Evolutionary conservation across 2,113 vertebrate genomes (phyloP).

Genomic region (Corythoichthys intestinalis): DNA sequence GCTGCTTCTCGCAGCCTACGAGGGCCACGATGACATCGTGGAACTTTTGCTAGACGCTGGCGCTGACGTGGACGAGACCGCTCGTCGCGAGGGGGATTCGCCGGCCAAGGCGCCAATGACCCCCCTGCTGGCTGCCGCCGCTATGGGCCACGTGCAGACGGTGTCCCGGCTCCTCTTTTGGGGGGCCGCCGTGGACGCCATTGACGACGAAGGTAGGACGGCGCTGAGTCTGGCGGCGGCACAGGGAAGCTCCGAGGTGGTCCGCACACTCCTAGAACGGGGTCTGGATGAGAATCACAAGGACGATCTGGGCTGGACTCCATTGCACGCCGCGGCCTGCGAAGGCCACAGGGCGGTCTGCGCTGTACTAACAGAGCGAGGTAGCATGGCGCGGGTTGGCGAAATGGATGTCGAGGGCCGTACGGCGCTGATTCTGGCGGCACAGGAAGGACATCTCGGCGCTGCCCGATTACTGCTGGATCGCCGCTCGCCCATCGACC

Average conservation of each 20-base stretch:
- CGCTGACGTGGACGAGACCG: constrained; percentile 72
- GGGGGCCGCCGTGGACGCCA: constrained; percentile 74
- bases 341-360: constrained; percentile 75
- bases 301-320: constrained; percentile 80
- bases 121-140: constrained; percentile 74
- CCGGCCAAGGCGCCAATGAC: constrained; percentile 61
- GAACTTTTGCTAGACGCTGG: constrained; percentile 79
- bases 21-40: constrained; percentile 73
- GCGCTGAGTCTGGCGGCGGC: constrained; percentile 75
- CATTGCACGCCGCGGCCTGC: constrained; percentile 76
- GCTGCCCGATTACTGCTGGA: constrained; percentile 71
- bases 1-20: constrained; percentile 75
- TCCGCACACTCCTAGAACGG: constrained; percentile 69
- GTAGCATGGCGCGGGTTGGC: constrained; percentile 74
- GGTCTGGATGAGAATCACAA: constrained; percentile 81
- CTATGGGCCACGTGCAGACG: constrained; percentile 72
- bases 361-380: constrained; percentile 67
- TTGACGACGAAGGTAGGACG: constrained; percentile 76
- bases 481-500: constrained; percentile 70
- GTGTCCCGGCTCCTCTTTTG: constrained; percentile 75
- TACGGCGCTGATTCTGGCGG: constrained; percentile 73
- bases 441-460: constrained; percentile 75
- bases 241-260: constrained; percentile 69
- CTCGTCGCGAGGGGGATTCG: constrained; percentile 50
- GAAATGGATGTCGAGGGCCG: constrained; percentile 77